A percentile compares a stretch with the other conserved stretches of the same genome.
phyloP scores from a whole-genome alignment of 2,797 vertebrate species.

The Sebastes elongatus region DNA sequence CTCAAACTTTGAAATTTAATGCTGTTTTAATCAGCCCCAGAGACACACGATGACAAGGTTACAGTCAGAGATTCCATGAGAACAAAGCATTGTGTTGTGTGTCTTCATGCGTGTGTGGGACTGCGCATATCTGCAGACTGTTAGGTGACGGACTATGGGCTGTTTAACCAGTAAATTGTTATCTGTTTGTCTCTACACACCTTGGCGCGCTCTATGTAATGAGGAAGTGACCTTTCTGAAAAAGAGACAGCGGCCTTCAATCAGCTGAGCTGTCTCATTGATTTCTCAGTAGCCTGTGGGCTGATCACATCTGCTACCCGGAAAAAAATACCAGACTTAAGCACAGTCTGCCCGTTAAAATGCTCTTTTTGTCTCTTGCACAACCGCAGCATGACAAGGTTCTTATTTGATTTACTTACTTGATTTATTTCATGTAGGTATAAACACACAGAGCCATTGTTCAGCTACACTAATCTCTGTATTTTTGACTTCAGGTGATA shows the following conservation, averaged over 20 bases:
- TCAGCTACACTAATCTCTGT: neutral
- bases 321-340: neutral
- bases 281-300: neutral
- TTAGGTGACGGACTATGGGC: neutral
- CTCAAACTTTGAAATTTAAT: conserved; percentile 35
- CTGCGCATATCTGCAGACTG: neutral
- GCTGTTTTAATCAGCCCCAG: conserved; percentile 9
- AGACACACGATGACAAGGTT: conserved; percentile 17
- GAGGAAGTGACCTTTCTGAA: conserved; percentile 43
- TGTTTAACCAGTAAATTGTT: neutral
- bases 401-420: neutral
- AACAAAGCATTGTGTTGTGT: neutral
- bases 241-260: neutral
- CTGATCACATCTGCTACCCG: neutral
- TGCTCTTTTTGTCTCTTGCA: neutral
- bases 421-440: neutral
- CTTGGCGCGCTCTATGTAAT: neutral
- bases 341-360: neutral
- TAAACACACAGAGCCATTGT: neutral
- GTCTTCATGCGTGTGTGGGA: neutral
- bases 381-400: neutral
- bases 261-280: neutral
- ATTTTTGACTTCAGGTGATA: neutral
- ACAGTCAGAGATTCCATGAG: neutral
- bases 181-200: too few species aligned